Evolutionary conservation across 2,888 invertebrate genomes (phyloP), one percentile per base, ranked within the genome.

Genomic region (Apotomis capreana): DNA sequence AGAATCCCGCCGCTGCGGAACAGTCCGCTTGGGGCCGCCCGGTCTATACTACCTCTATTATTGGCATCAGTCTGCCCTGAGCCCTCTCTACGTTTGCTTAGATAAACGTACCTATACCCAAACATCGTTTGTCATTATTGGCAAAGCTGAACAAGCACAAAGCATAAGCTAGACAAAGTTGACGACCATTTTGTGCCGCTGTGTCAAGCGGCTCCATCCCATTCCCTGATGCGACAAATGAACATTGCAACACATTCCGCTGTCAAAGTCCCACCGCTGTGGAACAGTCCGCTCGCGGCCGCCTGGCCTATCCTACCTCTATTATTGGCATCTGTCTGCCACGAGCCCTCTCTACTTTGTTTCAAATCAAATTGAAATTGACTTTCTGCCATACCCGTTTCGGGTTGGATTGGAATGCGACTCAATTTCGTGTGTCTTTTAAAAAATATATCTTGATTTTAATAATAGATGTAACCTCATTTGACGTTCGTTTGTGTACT

Each of bases 261-360:
- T 60, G 52, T 26, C 26, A 13, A 61, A 58, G n/a, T 40, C 55
- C 55, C 55, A 55, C 26, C 61, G 26, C 54, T 37, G 57, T 62
- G 57, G n/a, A 57, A 57, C 57, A 71, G 67, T 57, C 51, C 57
- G 67, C 51, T 51, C 46, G 57, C 13, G 26, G 67, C 67, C n/a
- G 57, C 61, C 61, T 61, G 46, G 40, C 59, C 67, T 55, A 67
- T 44, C 51, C 67, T 44, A 44, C 57, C 67, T 62, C 71, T 68
- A 68, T 71, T 71, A 71, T 71, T 71, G 67, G 71, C 67, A 68
- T 71, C 67, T 71, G 70, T 61, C 67, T 68, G 61, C 57, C 67
- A 60, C 57, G 40, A 15, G 67, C 61, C 57, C 44, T 60, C 51
- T 62, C 67, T 44, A 51, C 55, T 70, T 67, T 71, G 61, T 71